Percentiles rank a stretch among this genome's conserved stretches.
Evolutionary conservation across 1,140 invertebrate species (phyloP).

Genomic region (Diabrotica undecimpunctata): DNA sequence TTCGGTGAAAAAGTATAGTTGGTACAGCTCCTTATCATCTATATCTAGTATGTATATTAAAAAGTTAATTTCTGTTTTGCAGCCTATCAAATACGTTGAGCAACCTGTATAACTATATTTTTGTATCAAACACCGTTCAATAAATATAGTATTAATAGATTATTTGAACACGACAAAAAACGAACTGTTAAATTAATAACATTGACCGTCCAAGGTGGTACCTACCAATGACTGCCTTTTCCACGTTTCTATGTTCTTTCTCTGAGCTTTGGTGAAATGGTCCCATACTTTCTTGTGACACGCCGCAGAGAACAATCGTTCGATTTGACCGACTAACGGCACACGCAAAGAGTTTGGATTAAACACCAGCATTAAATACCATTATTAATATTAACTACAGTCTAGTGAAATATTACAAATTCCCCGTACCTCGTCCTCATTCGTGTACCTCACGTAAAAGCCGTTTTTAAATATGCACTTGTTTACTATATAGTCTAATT

Average conservation of each 20-base stretch:
- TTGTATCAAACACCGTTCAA: too few relatives aligned
- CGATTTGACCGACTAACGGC: slow-evolving; percentile 92
- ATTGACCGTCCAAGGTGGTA: slow-evolving; percentile 48
- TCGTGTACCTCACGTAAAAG: too few relatives aligned
- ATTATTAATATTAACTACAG: background rate
- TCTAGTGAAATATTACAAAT: background rate
- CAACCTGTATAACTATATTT: too few relatives aligned
- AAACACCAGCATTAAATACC: slow-evolving; percentile 13
- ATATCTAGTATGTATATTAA: too few relatives aligned
- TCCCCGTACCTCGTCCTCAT: too few relatives aligned
- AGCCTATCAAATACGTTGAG: too few relatives aligned
- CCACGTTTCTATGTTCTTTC: slow-evolving; percentile 97
- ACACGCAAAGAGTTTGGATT: slow-evolving; percentile 40
- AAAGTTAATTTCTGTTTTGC: too few relatives aligned
- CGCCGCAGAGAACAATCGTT: slow-evolving; percentile 90
- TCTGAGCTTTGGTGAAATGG: slow-evolving; percentile 97
- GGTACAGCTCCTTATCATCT: too few relatives aligned
- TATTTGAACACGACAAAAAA: background rate
- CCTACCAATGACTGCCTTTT: slow-evolving; percentile 95
- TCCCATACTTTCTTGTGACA: slow-evolving; percentile 98
- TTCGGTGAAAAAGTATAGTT: too few relatives aligned
- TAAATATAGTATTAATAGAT: background rate
- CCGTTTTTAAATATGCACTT: too few relatives aligned
- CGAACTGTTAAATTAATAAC: background rate
- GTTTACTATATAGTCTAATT: too few relatives aligned